Evolutionary conservation across 2,113 vertebrate genomes (phyloP).

Genomic region (Sturnus vulgaris): DNA sequence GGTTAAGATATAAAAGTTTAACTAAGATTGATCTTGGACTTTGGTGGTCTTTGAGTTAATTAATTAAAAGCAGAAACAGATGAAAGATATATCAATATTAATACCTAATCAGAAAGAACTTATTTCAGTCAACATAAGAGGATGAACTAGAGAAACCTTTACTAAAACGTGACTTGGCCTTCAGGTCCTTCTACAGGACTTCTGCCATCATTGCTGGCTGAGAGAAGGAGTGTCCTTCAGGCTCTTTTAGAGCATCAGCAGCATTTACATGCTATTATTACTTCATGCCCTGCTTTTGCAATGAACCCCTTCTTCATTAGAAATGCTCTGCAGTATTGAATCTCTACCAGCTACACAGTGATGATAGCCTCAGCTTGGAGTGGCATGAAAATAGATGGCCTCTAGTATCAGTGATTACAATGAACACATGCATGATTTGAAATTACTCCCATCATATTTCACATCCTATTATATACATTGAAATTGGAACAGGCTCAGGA

Average conservation of each 20-base stretch:
- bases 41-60: constrained; percentile 44
- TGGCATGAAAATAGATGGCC: background rate
- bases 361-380: background rate
- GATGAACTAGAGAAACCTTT: background rate
- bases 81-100: constrained; percentile 54
- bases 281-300: background rate
- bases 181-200: background rate
- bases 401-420: background rate
- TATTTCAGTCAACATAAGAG: background rate
- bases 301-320: background rate
- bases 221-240: background rate
- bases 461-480: background rate
- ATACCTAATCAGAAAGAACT: constrained; percentile 15
- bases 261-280: background rate
- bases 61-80: constrained; percentile 45
- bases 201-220: background rate
- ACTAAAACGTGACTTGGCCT: constrained; percentile 15
- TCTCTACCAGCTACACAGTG: background rate
- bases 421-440: background rate
- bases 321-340: background rate
- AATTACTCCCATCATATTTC: background rate
- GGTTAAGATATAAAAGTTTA: constrained; percentile 41
- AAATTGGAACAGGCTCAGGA: background rate
- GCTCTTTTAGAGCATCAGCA: background rate
- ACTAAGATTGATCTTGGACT: constrained; percentile 49